Evolutionary conservation across 2,888 invertebrate species (phyloP), one percentile per base, ranked within the genome.

Genomic region (Dryobotodes eremita): DNA sequence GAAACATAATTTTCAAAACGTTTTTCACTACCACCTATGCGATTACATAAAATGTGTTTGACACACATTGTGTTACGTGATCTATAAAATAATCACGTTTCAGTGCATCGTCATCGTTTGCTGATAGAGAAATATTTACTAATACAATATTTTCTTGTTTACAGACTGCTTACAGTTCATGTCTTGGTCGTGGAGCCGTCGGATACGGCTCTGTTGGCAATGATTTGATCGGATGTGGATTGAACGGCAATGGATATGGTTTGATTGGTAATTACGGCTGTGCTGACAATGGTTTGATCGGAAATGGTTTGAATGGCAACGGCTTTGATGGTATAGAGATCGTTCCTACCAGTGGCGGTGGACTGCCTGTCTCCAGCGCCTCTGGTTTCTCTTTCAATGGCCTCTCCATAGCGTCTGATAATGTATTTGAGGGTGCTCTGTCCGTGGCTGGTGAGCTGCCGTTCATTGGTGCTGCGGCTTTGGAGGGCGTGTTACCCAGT

Each of bases 121-220:
- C 23, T 69, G 10, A 0, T 36, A 26, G 1, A 31, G 2, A 6
- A 0, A 36, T 36, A 31, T 53, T 50, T 31, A 50, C 15, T 69
- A 10, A 50, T 23, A 31, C 8, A 23, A 15, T 23, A 8, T 8
- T 26, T 13, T 50, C 15, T n/a, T 69, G 53, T 36, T 53, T 10
- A 36, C 69, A 69, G 69, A 53, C 53, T 53, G 36, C 53, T n/a
- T 69, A 53, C 50, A 62, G 75, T 48, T 59, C 55, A 57, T 74
- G 74, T 55, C 23, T 46, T 69, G 73, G 73, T 55, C 69, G 7
- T 69, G 73, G 50, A 17, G 42, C 5, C 23, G 1, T 48, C 20
- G 46, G 59, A 42, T 42, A 72, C 17, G n/a, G n/a, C 6, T 26
- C 10, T 0, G n/a, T 13, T 11, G n/a, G 57, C n/a, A 57, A n/a